phyloP scores from a whole-genome alignment of 2,888 invertebrate species.

The Meloe dianella region DNA sequence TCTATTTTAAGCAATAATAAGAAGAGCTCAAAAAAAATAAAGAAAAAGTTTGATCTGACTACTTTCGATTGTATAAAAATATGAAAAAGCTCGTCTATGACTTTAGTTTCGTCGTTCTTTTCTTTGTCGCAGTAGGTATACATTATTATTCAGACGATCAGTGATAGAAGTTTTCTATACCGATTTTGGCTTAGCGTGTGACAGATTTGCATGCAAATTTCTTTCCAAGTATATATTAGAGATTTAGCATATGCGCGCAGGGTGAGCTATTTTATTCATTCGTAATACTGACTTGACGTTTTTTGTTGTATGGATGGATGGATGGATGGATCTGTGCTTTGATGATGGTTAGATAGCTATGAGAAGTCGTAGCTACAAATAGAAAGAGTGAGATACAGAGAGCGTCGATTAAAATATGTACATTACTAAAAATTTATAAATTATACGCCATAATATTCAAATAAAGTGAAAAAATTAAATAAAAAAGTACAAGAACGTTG shows the following conservation, averaged over 20 bases:
- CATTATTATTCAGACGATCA: slow-evolving; percentile 58
- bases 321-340: no score
- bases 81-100: slow-evolving; percentile 41
- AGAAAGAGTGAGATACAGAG: not conserved
- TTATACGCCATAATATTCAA: no score
- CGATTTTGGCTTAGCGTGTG: slow-evolving; percentile 57
- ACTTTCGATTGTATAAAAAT: slow-evolving; percentile 41
- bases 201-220: slow-evolving; percentile 59
- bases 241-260: slow-evolving; percentile 52
- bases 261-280: slow-evolving; percentile 42
- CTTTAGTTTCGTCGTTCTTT: slow-evolving; percentile 43
- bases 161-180: slow-evolving; percentile 57
- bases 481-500: not conserved
- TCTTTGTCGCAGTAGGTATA: slow-evolving; percentile 41
- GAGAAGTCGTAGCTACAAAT: not conserved
- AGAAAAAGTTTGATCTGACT: slow-evolving; percentile 36
- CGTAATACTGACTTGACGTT: slow-evolving; percentile 34
- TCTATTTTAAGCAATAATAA: not conserved
- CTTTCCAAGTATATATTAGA: slow-evolving; percentile 57
- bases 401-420: no score
- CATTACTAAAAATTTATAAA: no score
- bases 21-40: slow-evolving; percentile 35
- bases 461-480: not conserved
- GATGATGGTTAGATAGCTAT: not conserved
- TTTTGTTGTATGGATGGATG: slow-evolving; percentile 13